Base-by-base conservation (phyloP, 2,113 vertebrate species). In the Bostrychus sinensis region DNA sequence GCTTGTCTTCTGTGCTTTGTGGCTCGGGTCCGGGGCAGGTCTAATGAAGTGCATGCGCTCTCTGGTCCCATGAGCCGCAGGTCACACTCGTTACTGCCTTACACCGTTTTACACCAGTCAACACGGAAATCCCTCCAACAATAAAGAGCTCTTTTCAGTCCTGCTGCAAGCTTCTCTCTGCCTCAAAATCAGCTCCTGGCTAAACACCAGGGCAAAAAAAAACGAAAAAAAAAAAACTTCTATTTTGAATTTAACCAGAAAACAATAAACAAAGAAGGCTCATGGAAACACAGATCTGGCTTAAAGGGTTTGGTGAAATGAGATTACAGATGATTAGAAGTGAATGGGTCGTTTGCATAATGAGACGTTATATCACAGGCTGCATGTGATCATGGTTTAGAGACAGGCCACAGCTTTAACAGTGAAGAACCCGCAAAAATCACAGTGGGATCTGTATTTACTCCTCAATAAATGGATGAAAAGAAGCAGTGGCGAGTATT, bases 321-420 rank as follows among this genome's bases (percentile, higher is more conserved):
- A 75, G 72, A 81, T 83, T 83, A 77, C 37, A 54, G 28, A 19
- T 43, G 75, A 36, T 74, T 34, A 51, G 17, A 20, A 30, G 53
- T 5, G 19, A 70, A 70, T 32, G 20, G 48, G 50, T 36, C 25
- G 64, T 72, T 78, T 60, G 14, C n/a, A 41, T 58, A 72, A 77
- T 56, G 37, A 83, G 42, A 22, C 25, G n/a, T 53, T 50, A 34
- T 10, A 51, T 62, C 34, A 56, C 9, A 45, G 4, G 19, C 60
- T 48, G 65, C 61, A 73, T 58, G 32, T 64, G 25, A 55, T 17
- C 6, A 14, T 45, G 12, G 19, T 45, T 45, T 45, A 39, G 37
- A 45, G 17, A 9, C 13, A n/a, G 16, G 25, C 5, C 30, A 32
- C 5, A 32, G 30, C 30, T 17, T 17, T 39, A 4, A 39, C 37